Conservation (phyloP, 2,888 invertebrate species). For the Zonitis immaculata region DNA sequence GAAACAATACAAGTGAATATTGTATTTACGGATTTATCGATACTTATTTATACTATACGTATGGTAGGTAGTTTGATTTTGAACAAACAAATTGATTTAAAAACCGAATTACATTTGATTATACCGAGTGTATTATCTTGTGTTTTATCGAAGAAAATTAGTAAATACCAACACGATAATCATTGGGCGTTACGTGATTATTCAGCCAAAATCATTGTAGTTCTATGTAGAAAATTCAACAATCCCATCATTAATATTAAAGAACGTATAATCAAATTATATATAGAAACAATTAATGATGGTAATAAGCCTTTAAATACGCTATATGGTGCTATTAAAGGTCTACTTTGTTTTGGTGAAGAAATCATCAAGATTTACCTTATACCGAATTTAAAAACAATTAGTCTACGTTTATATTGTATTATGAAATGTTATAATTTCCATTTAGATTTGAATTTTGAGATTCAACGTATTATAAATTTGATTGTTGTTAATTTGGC, state of each 20-base stretch:
- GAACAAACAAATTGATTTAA: conserved; percentile 30
- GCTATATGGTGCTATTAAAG: conserved; percentile 37
- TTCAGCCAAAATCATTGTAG: conserved; percentile 32
- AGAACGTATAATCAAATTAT: conserved; percentile 31
- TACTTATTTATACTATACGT: conserved; percentile 35
- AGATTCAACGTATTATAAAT: conserved; percentile 28
- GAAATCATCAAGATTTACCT: conserved; percentile 29
- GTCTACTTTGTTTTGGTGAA: conserved; percentile 34
- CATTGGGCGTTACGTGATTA: conserved; percentile 40
- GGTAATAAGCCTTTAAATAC: conserved; percentile 30
- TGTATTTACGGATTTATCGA: conserved; percentile 33
- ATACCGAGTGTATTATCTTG: conserved; percentile 36
- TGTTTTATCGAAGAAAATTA: conserved; percentile 31
- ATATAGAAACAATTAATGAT: conserved; percentile 29
- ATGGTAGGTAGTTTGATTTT: conserved; percentile 35
- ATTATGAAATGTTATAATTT: conserved; percentile 25
- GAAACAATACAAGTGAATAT: conserved; percentile 35
- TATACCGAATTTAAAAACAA: conserved; percentile 27
- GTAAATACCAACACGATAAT: conserved; percentile 37
- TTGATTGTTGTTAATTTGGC: conserved; percentile 26
- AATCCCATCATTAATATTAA: conserved; percentile 34
- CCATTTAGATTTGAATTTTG: conserved; percentile 14
- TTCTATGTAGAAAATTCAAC: conserved; percentile 30
- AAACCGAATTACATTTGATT: conserved; percentile 30
- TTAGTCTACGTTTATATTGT: conserved; percentile 31